Conservation (phyloP, 2,797 vertebrate species). For the Rallus crepitans region DNA sequence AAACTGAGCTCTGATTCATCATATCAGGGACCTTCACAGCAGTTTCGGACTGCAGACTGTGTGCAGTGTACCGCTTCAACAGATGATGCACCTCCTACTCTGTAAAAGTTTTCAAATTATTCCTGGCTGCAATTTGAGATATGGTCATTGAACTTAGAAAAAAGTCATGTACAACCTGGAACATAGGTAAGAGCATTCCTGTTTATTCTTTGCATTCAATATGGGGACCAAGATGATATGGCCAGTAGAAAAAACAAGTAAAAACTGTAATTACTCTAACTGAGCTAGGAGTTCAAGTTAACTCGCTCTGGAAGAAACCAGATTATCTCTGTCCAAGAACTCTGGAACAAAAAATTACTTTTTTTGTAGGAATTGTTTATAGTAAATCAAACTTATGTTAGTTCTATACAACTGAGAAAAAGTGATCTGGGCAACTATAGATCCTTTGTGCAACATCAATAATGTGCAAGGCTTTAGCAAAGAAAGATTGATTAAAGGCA, state of each 20-base stretch:
- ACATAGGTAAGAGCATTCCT: neutral
- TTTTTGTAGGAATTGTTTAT: neutral
- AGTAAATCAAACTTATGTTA: neutral
- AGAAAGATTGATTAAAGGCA: neutral
- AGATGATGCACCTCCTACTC: rapidly evolving
- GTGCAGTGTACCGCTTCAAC: neutral
- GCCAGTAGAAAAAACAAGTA: neutral
- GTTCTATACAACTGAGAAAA: neutral
- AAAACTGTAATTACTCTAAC: neutral
- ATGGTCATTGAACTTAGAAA: neutral
- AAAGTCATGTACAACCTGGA: no score
- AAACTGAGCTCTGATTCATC: neutral
- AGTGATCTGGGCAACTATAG: neutral
- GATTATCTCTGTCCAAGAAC: neutral
- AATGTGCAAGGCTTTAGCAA: neutral
- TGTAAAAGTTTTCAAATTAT: neutral
- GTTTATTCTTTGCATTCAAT: neutral
- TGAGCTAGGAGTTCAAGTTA: neutral
- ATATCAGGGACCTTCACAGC: neutral
- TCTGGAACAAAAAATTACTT: neutral
- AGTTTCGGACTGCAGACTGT: neutral
- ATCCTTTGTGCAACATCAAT: neutral
- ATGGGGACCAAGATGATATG: neutral
- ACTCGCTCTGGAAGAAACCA: neutral
- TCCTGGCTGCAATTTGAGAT: neutral